Evolutionary conservation across 2,113 vertebrate species (phyloP), one percentile per base, ranked within the genome.

Genomic region (Pithys albifrons): DNA sequence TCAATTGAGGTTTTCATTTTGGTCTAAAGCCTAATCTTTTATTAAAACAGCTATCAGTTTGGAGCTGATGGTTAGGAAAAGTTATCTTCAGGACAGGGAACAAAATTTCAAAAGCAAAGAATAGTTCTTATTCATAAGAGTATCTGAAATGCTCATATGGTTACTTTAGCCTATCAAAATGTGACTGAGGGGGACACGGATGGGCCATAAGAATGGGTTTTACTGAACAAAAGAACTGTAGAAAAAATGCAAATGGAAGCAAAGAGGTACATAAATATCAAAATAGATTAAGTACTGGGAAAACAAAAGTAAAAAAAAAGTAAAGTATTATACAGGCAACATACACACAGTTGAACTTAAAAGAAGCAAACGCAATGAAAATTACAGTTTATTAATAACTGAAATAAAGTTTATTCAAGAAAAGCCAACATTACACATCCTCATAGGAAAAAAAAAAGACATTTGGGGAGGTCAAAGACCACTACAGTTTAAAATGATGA

Each of bases 401-500:
- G 91, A 98, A 97, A 97, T 95, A 91, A 94, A 90, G 96, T 98
- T 97, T 98, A 98, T 98, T 98, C 91, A 96, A 97, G 97, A 97
- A 96, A 98, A 97, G 92, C 90, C 91, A 97, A 97, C 78, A 97
- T 96, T 98, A 97, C 75, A 91, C 78, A 97, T 94, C 93, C 91
- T 97, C 89, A 97, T 72, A 96, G 12, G 49, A 90, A 92, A 85
- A 92, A 59, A 78, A 89, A 93, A 59, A 91, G 95, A 96, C 97
- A 98, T 95, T 95, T 97, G 94, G 97, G 96, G 97, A 98, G 84
- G 96, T 93, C 97, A 97, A 91, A 93, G 96, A 91, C 91, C 3
- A 67, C 97, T 98, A 98, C 97, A 98, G 95, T 97, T 97, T 97
- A 97, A 98, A 95, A 97, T 10, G 97, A 98, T 98, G 98, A 98